Conservation (phyloP, 2,888 invertebrate genomes). For the Drosophila birchii region DNA sequence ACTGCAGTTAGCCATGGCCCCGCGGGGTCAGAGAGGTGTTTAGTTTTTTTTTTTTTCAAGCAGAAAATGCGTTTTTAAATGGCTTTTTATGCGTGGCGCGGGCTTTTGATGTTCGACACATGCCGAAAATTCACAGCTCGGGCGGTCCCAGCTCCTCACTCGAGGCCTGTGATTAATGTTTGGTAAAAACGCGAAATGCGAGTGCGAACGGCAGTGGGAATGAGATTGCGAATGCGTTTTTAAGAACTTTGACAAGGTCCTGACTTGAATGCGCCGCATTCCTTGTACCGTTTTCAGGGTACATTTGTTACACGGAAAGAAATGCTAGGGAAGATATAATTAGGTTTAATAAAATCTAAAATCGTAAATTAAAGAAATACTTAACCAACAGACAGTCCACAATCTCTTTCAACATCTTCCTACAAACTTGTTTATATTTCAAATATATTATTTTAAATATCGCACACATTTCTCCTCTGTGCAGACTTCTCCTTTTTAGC, state of each 20-base stretch:
- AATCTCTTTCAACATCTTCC: background rate
- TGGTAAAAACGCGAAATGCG: constrained; percentile 76
- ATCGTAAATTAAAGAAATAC: too few species aligned
- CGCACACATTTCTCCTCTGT: background rate
- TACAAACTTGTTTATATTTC: background rate
- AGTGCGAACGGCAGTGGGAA: constrained; percentile 40
- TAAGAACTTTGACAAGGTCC: constrained; percentile 80
- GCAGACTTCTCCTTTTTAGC: constrained; percentile 47
- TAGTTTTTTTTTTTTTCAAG: constrained; percentile 32
- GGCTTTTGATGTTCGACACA: constrained; percentile 79
- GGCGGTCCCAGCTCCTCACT: constrained; percentile 55
- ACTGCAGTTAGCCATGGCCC: constrained; percentile 22
- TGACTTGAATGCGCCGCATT: constrained; percentile 60
- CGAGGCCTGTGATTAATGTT: constrained; percentile 79
- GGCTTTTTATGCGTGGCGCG: constrained; percentile 80
- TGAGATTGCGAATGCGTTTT: constrained; percentile 75
- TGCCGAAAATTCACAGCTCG: constrained; percentile 79
- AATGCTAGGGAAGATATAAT: background rate
- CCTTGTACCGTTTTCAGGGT: constrained; percentile 61
- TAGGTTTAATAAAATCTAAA: too few species aligned
- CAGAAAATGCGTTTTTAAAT: constrained; percentile 82
- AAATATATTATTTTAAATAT: background rate
- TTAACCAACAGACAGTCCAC: background rate
- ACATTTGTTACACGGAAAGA: constrained; percentile 55
- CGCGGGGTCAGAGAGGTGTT: constrained; percentile 56